phyloP scores from a whole-genome alignment of 2,888 invertebrate species.

The Ennomos fuscantarius region DNA sequence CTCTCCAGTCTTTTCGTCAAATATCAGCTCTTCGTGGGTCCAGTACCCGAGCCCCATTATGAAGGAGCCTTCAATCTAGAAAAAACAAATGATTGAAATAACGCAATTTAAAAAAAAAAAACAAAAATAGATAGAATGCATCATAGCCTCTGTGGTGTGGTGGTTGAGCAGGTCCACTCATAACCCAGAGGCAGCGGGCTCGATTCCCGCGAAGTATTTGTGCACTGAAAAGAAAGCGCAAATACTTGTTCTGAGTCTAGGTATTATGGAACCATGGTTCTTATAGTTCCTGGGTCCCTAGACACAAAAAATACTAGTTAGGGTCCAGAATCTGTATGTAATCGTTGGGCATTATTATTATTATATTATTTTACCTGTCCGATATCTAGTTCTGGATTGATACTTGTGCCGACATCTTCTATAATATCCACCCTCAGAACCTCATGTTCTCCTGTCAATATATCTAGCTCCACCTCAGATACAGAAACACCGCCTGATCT shows the following conservation, averaged over 20 bases:
- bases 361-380: slow-evolving; percentile 82
- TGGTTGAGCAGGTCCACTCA: no score
- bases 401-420: slow-evolving; percentile 88
- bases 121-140: no score
- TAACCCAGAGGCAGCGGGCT: no score
- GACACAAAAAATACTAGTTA: no score
- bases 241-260: no score
- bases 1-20: slow-evolving; percentile 87
- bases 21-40: slow-evolving; percentile 89
- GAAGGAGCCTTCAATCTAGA: slow-evolving; percentile 89
- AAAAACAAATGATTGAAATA: neutral
- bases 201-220: no score
- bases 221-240: no score
- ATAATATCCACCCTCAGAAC: slow-evolving; percentile 87
- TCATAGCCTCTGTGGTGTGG: no score
- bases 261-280: no score
- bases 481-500: slow-evolving; percentile 84
- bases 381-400: slow-evolving; percentile 88
- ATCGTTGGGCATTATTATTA: no score
- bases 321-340: no score
- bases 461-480: slow-evolving; percentile 89
- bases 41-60: slow-evolving; percentile 91
- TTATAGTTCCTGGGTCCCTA: no score
- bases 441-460: slow-evolving; percentile 89
- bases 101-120: slow-evolving; percentile 7